phyloP scores from a whole-genome alignment of 2,113 vertebrate species.

The Sinocyclocheilus anophthalmus region DNA sequence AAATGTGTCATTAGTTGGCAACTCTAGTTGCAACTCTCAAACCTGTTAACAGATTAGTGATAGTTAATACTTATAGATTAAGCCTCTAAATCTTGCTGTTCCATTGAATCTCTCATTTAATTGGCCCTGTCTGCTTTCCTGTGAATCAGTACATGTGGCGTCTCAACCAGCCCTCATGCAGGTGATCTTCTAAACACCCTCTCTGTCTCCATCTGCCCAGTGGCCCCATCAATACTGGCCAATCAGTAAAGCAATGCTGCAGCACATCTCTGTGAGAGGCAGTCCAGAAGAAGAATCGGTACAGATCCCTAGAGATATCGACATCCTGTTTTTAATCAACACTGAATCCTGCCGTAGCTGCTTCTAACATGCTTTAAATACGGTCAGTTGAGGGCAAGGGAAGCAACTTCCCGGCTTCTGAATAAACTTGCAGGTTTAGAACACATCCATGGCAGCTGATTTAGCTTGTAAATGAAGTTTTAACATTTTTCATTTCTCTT shows the following conservation, averaged over 20 bases:
- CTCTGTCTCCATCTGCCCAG: neutral
- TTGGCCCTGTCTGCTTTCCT: conserved; percentile 6
- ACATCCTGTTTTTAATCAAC: conserved; percentile 64
- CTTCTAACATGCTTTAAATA: conserved; percentile 15
- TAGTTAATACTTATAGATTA: conserved; percentile 37
- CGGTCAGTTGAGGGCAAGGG: conserved; percentile 12
- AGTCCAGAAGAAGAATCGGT: conserved; percentile 23
- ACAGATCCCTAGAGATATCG: conserved; percentile 47
- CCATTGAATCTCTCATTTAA: conserved; percentile 34
- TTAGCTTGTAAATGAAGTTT: neutral
- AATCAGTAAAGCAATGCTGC: conserved; percentile 38
- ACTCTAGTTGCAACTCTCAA: neutral
- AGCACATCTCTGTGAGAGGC: conserved; percentile 34
- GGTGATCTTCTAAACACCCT: neutral
- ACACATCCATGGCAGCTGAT: neutral
- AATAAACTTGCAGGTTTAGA: neutral
- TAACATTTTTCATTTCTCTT: conserved; percentile 2
- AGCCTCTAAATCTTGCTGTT: neutral
- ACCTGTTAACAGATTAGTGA: conserved; percentile 15
- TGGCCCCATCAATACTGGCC: neutral
- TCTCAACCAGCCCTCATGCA: conserved; percentile 3
- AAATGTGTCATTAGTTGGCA: neutral
- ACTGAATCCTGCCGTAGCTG: conserved; percentile 28
- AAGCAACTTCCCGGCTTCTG: neutral
- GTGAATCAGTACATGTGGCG: conserved; percentile 15